A percentile compares a stretch with the other conserved stretches of the same genome.
These are phyloP conservation scores for Hypomecis punctinalis DNA, from an alignment of 2,888 invertebrate species.

Conservation along the genomic window DNA sequence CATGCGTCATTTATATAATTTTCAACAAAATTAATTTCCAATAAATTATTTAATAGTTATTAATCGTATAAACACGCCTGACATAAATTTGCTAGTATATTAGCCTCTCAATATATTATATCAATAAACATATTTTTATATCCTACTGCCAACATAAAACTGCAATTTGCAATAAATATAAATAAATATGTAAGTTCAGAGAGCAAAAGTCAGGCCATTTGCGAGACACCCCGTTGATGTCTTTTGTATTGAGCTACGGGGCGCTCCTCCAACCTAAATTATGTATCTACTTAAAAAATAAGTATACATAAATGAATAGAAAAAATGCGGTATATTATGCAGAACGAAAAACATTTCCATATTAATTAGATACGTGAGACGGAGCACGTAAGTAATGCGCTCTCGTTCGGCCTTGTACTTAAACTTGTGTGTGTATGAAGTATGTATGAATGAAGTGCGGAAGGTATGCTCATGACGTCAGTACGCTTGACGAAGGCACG, in stretches of 20 bases:
- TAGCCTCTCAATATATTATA: background rate
- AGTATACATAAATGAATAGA: slow-evolving; percentile 9
- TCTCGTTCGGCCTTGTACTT: slow-evolving; percentile 24
- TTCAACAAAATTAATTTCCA: too few relatives aligned
- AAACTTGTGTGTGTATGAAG: slow-evolving; percentile 22
- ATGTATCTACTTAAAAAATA: slow-evolving; percentile 9
- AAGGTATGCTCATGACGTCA: slow-evolving; percentile 51
- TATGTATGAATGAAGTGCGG: slow-evolving; percentile 58
- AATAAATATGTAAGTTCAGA: slow-evolving; percentile 4
- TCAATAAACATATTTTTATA: slow-evolving; percentile 6
- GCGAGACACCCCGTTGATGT: slow-evolving; percentile 43
- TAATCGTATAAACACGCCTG: background rate
- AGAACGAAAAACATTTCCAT: slow-evolving; percentile 23
- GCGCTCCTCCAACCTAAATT: slow-evolving; percentile 5
- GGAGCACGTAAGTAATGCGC: slow-evolving; percentile 14
- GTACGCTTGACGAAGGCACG: slow-evolving; percentile 39
- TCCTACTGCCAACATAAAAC: slow-evolving; percentile 3
- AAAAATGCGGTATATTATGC: slow-evolving; percentile 23
- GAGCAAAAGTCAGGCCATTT: slow-evolving; percentile 12
- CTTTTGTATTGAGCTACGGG: slow-evolving; percentile 43
- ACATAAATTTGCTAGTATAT: background rate
- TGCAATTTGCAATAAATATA: slow-evolving; percentile 10
- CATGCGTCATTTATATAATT: too few relatives aligned
- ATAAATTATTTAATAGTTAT: too few relatives aligned
- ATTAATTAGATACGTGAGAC: slow-evolving; percentile 30